phyloP scores from a whole-genome alignment of 2,113 vertebrate species.

The Sinosuthora webbiana region DNA sequence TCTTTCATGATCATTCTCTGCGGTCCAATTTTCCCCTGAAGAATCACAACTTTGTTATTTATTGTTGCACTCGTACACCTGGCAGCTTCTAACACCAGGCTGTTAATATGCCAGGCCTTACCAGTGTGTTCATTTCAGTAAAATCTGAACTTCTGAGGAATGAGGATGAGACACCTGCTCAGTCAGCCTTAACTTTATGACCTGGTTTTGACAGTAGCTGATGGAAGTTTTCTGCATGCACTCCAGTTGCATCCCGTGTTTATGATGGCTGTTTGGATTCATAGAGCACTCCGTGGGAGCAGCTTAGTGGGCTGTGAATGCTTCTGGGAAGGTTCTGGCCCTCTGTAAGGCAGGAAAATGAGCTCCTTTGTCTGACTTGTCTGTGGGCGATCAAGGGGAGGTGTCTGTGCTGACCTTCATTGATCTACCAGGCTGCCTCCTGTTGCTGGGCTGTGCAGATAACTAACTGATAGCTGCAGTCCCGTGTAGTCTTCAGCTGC shows the following conservation, averaged over 20 bases:
- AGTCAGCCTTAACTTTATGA: neutral
- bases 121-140: neutral
- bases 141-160: neutral
- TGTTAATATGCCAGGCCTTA: neutral
- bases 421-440: neutral
- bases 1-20: neutral
- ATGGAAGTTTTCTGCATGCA: neutral
- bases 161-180: neutral
- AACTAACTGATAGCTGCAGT: neutral
- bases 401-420: neutral
- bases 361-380: neutral
- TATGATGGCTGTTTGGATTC: neutral
- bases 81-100: neutral
- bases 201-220: neutral
- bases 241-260: neutral
- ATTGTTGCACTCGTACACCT: neutral
- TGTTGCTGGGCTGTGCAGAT: neutral
- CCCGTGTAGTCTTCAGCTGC: neutral
- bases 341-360: neutral
- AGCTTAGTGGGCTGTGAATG: neutral
- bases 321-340: neutral
- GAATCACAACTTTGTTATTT: neutral
- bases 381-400: neutral
- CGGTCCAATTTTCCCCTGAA: neutral
- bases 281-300: neutral